Percentiles rank a stretch among this genome's conserved stretches.
Evolutionary conservation across 2,113 vertebrate genomes (phyloP).

Genomic region (Hippocampus zosterae): DNA sequence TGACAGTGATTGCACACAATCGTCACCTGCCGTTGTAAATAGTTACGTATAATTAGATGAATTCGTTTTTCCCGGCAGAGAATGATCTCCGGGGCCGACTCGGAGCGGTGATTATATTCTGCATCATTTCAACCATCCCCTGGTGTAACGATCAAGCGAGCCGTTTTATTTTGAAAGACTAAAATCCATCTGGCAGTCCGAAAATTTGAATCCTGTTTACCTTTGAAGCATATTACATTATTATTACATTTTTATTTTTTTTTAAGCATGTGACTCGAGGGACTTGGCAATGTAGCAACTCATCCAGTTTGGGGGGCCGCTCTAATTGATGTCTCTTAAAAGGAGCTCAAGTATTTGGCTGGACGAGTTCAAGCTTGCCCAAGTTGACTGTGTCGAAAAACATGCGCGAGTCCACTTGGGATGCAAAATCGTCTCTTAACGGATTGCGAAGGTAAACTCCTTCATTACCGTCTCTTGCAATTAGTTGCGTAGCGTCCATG

Average conservation of each 20-base stretch:
- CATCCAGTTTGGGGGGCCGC: not conserved
- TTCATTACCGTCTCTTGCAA: constrained; percentile 24
- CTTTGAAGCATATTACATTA: constrained; percentile 1
- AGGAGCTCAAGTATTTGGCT: not conserved
- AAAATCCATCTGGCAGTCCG: not conserved
- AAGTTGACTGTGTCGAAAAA: constrained; percentile 1
- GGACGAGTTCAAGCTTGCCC: not conserved
- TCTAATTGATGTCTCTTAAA: not conserved
- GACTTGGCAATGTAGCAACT: not conserved
- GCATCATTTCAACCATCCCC: not conserved
- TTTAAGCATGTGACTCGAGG: not conserved
- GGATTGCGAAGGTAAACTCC: constrained; percentile 14
- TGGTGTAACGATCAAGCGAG: not conserved
- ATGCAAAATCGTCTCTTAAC: not conserved
- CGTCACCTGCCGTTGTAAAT: not conserved
- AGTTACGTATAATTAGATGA: not conserved
- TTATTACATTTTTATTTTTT: not conserved
- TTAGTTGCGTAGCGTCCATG: constrained; percentile 16
- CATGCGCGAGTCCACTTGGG: not conserved
- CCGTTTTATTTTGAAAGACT: not conserved
- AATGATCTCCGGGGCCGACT: constrained; percentile 1
- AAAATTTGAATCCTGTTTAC: not conserved
- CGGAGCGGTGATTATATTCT: not conserved
- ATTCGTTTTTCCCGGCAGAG: not conserved
- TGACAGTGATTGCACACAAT: not conserved